Evolutionary conservation across 1,140 invertebrate species (phyloP).

Genomic region (Rhagoletis pomonella): DNA sequence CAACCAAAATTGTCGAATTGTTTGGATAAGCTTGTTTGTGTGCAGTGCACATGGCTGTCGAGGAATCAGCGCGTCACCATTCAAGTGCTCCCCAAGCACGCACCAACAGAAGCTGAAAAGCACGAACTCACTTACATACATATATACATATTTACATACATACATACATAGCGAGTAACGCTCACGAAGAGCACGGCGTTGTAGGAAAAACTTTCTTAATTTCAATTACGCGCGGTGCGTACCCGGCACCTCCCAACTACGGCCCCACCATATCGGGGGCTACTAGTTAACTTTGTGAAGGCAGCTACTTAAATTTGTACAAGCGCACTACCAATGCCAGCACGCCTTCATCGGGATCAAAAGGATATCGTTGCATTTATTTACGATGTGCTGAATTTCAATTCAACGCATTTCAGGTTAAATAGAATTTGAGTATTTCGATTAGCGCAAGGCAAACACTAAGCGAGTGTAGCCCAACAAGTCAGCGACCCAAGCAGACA

Average conservation of each 20-base stretch:
- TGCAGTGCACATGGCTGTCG: neutral
- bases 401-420: conserved; percentile 50
- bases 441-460: conserved; percentile 36
- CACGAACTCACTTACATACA: neutral
- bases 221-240: conserved; percentile 53
- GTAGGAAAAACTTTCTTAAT: conserved; percentile 55
- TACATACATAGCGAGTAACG: neutral
- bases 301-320: neutral
- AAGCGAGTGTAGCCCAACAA: conserved; percentile 23
- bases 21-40: neutral
- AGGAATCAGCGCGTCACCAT: neutral
- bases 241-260: neutral
- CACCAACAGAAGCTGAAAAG: neutral
- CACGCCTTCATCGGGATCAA: conserved; percentile 40
- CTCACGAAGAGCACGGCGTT: neutral
- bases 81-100: conserved; percentile 43
- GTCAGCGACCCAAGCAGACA: neutral
- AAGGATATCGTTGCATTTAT: conserved; percentile 42
- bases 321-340: neutral
- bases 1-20: conserved; percentile 50
- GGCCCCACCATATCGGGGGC: neutral
- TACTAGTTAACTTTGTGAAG: neutral
- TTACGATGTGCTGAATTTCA: conserved; percentile 52
- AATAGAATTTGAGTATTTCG: conserved; percentile 34
- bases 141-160: neutral